phyloP scores from a whole-genome alignment of 2,888 invertebrate species.

The Calameuta idolon region DNA sequence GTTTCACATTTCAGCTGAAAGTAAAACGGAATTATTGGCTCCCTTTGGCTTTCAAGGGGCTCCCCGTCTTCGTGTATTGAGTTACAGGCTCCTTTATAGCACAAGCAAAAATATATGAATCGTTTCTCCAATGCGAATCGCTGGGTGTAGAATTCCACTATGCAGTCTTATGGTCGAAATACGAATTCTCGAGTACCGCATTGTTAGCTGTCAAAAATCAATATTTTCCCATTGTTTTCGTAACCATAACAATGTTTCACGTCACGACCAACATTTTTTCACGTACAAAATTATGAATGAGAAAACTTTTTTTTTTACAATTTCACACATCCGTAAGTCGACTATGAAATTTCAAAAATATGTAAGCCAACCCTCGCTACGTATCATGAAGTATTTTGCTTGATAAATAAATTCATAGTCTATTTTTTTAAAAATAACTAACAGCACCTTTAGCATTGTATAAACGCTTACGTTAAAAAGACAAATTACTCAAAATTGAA shows the following conservation, averaged over 20 bases:
- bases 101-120: neutral
- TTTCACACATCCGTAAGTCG: no score
- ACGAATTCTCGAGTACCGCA: neutral
- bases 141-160: neutral
- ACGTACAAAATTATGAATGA: no score
- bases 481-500: neutral
- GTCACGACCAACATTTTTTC: no score
- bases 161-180: neutral
- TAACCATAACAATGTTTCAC: no score
- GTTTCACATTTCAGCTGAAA: neutral
- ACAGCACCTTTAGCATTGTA: neutral
- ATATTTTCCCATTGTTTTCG: no score
- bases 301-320: no score
- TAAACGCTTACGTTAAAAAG: neutral
- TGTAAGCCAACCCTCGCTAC: no score
- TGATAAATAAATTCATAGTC: neutral
- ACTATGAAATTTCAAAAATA: no score
- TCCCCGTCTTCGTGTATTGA: neutral
- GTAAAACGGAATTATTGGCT: neutral
- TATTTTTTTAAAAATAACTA: neutral
- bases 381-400: no score
- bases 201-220: no score
- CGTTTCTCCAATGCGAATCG: neutral
- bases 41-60: neutral
- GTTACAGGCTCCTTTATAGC: neutral